Percentiles rank a stretch among this genome's conserved stretches.
Evolutionary conservation across 2,888 invertebrate genomes (phyloP).

Genomic region (Tetragnatha montana): DNA sequence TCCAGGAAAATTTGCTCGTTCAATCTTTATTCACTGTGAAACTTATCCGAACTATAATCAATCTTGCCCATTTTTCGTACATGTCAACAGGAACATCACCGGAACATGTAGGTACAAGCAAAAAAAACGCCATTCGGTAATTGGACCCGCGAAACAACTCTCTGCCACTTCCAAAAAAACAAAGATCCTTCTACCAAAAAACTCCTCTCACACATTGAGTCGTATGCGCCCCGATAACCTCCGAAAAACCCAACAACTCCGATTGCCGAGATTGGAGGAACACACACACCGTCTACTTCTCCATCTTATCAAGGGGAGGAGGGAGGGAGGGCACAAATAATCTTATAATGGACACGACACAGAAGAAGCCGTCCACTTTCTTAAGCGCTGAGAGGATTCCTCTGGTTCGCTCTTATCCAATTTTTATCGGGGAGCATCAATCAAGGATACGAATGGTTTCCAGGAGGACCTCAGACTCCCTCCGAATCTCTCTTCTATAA

Average conservation of each 20-base stretch:
- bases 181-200: neutral
- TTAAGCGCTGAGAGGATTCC: slow-evolving; percentile 46
- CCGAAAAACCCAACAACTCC: neutral
- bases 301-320: slow-evolving; percentile 33
- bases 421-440: slow-evolving; percentile 65
- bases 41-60: too few species aligned
- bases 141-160: neutral
- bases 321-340: slow-evolving; percentile 51
- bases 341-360: slow-evolving; percentile 65
- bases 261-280: slow-evolving; percentile 15
- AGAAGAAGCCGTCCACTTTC: slow-evolving; percentile 35
- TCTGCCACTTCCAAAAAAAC: neutral
- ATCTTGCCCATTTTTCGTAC: too few species aligned
- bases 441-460: slow-evolving; percentile 45
- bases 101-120: too few species aligned
- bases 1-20: too few species aligned
- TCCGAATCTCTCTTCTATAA: slow-evolving; percentile 35
- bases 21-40: too few species aligned
- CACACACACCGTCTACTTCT: neutral
- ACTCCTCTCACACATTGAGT: too few species aligned
- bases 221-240: neutral
- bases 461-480: neutral
- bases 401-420: slow-evolving; percentile 64
- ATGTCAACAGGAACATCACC: too few species aligned
- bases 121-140: neutral